Base-by-base conservation (phyloP, 2,797 vertebrate species). In the Leucoraja ocellata region DNA sequence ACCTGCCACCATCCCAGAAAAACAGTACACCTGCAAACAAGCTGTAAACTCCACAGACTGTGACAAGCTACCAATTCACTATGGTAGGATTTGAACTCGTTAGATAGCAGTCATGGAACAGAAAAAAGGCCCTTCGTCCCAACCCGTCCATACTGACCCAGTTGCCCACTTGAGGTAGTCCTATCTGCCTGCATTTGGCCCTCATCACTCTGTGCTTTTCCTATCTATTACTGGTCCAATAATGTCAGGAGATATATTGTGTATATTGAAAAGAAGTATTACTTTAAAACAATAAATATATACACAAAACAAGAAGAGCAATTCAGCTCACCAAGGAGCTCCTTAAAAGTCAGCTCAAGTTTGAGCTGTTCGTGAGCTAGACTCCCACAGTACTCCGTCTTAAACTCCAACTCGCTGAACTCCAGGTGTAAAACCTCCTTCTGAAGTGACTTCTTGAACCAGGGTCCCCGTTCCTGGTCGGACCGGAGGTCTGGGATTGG, bases 401-500 rank as follows among this genome's bases (percentile, higher is more conserved):
- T 99, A 93, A 99, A 95, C 95, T 99, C 98, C 84, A 97, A 84
- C 94, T 99, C 98, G 94, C 97, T 96, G 94, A 99, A 96, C 93
- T 98, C 97, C 94, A 99, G 96, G 91, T 97, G 96, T 92, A 99
- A 97, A 63, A 98, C 96, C 95, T 99, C 99, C 95, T 98, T 99
- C 95, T 99, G 98, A 94, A 99, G 96, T 0, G 98, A 99, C 95
- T 99, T 99, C 95, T 99, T 99, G 95, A 99, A 99, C 99, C 99
- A 99, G 0, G 99, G 98, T 80, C 99, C 99, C 94, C 99, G 96
- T 95, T 99, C 99, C 94, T 99, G 99, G 96, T 99, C 99, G 13
- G 99, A 98, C 28, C 99, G 97, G 74, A 99, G 96, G 94, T 99
- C 99, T 21, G 99, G 99, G 95, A 99, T 99, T 11, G 99, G 99